Percentiles rank a stretch among this genome's conserved stretches.
These are phyloP conservation scores for Pholis gunnellus DNA, from an alignment of 2,113 vertebrate species.

Conservation along the genomic window DNA sequence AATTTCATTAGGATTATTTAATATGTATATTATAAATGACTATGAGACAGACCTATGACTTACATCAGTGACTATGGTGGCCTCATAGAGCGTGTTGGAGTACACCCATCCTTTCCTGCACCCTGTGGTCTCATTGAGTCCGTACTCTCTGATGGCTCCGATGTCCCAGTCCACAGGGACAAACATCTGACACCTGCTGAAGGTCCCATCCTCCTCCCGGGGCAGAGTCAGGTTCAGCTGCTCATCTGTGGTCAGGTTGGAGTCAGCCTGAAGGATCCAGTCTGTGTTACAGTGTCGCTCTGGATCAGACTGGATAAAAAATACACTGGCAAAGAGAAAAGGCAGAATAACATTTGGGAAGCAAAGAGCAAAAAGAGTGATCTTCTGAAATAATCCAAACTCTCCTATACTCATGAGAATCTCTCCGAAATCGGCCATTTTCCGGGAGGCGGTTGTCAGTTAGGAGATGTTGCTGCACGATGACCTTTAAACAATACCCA, in stretches of 20 bases:
- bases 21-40: not conserved
- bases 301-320: slow-evolving; percentile 80
- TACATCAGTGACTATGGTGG: slow-evolving; percentile 81
- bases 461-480: not conserved
- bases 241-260: slow-evolving; percentile 80
- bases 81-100: slow-evolving; percentile 64
- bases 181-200: slow-evolving; percentile 87
- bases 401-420: slow-evolving; percentile 82
- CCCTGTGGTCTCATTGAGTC: slow-evolving; percentile 81
- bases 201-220: slow-evolving; percentile 59
- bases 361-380: slow-evolving; percentile 77
- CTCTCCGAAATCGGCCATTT: slow-evolving; percentile 83
- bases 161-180: slow-evolving; percentile 82
- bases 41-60: slow-evolving; percentile 21
- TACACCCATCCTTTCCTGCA: slow-evolving; percentile 87
- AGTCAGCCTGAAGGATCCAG: slow-evolving; percentile 49
- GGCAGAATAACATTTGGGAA: slow-evolving; percentile 72
- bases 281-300: slow-evolving; percentile 79
- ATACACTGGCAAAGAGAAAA: slow-evolving; percentile 84
- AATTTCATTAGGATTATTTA: not conserved
- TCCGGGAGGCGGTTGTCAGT: not conserved
- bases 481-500: slow-evolving; percentile 54
- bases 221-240: slow-evolving; percentile 84
- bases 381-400: slow-evolving; percentile 88
- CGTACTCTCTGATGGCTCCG: slow-evolving; percentile 68